These are phyloP conservation scores for Ptychodera flava DNA, from an alignment of 35 echinoderm and acorn worm species.

Conservation along the genomic window DNA sequence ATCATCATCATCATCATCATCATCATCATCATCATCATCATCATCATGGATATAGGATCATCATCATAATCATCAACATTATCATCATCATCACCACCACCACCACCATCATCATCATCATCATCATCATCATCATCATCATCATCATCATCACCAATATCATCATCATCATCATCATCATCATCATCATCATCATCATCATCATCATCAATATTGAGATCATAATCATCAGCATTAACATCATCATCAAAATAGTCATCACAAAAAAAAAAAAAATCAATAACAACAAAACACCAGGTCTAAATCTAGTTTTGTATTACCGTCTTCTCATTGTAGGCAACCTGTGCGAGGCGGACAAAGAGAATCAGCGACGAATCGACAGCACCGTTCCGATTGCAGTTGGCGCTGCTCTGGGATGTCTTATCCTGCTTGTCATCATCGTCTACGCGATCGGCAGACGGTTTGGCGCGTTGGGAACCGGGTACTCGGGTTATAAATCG, in stretches of 20 bases:
- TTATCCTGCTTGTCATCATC: background rate
- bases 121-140: constrained; percentile 9
- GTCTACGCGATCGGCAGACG: background rate
- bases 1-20: too few species aligned
- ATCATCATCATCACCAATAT: constrained; percentile 7
- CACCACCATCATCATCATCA: constrained; percentile 9
- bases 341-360: background rate
- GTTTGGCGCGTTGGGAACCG: background rate
- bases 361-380: background rate
- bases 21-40: too few species aligned
- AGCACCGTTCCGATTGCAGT: background rate
- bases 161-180: constrained; percentile 9
- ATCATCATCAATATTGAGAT: constrained; percentile 9
- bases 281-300: too few species aligned
- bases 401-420: background rate
- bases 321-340: background rate
- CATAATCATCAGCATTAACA: too few species aligned
- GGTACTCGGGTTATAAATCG: background rate
- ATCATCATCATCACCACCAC: too few species aligned
- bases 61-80: too few species aligned
- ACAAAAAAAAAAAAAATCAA: too few species aligned
- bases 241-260: too few species aligned
- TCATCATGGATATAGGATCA: too few species aligned
- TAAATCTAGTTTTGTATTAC: too few species aligned
- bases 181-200: constrained; percentile 9